A percentile compares a stretch with the other conserved stretches of the same genome.
phyloP scores from a whole-genome alignment of 2,113 vertebrate species.

The Nettapus auritus region DNA sequence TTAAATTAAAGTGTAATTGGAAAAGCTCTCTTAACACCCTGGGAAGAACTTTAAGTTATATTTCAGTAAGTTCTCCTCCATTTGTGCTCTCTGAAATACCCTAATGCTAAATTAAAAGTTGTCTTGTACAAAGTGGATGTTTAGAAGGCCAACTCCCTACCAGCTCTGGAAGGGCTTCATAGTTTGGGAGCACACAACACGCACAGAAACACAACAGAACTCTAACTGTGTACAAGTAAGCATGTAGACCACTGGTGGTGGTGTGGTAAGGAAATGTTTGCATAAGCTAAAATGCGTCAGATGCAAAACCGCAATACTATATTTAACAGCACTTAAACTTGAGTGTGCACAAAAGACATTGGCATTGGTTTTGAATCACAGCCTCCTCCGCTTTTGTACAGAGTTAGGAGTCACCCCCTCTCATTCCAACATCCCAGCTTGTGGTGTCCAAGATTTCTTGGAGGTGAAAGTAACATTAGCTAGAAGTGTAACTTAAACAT shows the following conservation, averaged over 20 bases:
- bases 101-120: not conserved
- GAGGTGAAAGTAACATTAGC: not conserved
- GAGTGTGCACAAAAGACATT: not conserved
- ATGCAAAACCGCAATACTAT: not conserved
- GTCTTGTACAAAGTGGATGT: not conserved
- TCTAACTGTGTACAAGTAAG: not conserved
- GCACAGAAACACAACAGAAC: not conserved
- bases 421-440: not conserved
- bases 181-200: not conserved
- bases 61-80: not conserved
- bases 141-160: not conserved
- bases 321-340: not conserved
- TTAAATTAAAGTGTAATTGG: too few relatives aligned
- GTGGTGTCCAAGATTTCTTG: not conserved
- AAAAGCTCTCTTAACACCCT: too few relatives aligned
- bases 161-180: not conserved
- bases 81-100: not conserved
- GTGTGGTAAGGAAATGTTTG: not conserved
- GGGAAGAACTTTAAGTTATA: not conserved
- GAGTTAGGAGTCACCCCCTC: not conserved
- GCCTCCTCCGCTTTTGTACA: not conserved
- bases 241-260: not conserved
- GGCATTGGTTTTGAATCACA: not conserved
- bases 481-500: not conserved
- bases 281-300: not conserved